Evolutionary conservation across 92 coral and sea anemone genomes (phyloP), one percentile per base, ranked within the genome.

Genomic region (Actinostola sp.): DNA sequence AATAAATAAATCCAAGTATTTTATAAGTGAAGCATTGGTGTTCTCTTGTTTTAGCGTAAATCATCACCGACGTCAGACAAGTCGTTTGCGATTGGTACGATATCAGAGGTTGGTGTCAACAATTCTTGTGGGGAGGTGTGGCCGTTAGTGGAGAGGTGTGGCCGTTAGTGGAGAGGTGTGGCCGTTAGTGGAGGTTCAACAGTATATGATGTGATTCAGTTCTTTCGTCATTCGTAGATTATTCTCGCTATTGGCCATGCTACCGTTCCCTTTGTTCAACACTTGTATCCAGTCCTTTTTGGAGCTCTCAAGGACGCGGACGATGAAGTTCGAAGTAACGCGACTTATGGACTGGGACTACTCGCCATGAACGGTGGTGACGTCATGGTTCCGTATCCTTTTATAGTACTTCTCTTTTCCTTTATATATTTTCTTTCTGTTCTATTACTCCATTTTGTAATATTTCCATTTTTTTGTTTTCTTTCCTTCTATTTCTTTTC

Each of bases 21-120:
- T 14, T 14, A 7, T 5, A 20, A 27, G 42, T 33, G 32, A 27
- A 59, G 42, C 60, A 10, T 53, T 53, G 60, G 26, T 39, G 8
- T 39, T 39, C 45, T 39, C 7, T 39, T 39, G 7, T 39, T 62
- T 20, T 43, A 90, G 97, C 89, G 93, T 35, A 89, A 92, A 36
- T 72, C 98, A 8, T 80, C 88, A 57, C 86, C 92, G 21, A 96
- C 93, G 30, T 77, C 98, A 16, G 98, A 94, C 70, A 86, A 89
- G 32, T 94, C 98, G 12, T 94, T 94, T 59, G 96, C 98, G 32
- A 83, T 94, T 60, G 98, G 98, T 51, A 94, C 97, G 2, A 91
- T 94, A 28, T 88, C 97, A 11, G 98, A 94, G 91, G 98, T 94
- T 70, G 71, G 87, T 27, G 12, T 7, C 10, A 28, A 38, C 25